phyloP scores from a whole-genome alignment of 2,113 vertebrate genomes.

The zebrafish (Danio rerio) region GRCz12tu NC_133178.1:56780001-56780500 shows the following conservation, averaged over 20 bases:
- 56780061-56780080: background rate
- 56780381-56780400: background rate
- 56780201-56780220: background rate
- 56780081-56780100: background rate
- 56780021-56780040: background rate
- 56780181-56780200: constrained; percentile 10
- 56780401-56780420: no score
- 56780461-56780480: no score
- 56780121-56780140: background rate
- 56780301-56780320: no score
- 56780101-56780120: background rate
- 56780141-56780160: constrained; percentile 3
- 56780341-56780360: no score
- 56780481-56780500: no score
- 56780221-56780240: background rate
- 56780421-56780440: no score
- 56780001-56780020: background rate
- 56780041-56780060: background rate
- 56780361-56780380: background rate
- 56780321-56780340: background rate
- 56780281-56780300: background rate
- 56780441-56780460: no score
- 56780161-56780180: background rate
- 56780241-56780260: background rate
- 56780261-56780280: background rate